Evolutionary conservation across 2,797 vertebrate genomes (phyloP).

Genomic region (Spatula clypeata): DNA sequence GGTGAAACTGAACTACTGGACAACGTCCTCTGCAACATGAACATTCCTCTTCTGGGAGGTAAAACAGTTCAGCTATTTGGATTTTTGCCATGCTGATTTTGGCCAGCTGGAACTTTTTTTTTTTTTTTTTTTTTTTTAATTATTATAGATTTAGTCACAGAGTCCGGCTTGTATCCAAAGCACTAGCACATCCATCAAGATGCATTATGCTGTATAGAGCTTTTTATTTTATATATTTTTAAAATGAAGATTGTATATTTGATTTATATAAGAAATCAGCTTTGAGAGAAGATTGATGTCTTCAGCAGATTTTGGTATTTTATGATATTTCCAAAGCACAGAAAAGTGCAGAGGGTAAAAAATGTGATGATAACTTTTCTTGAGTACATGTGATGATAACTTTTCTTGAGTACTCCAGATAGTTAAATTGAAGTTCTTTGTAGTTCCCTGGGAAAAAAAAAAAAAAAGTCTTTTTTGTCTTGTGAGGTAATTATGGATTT

Average conservation of each 20-base stretch:
- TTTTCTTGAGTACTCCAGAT: background rate
- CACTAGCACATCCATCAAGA: conserved; percentile 1
- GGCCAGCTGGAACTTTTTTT: background rate
- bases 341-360: background rate
- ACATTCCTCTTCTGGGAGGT: background rate
- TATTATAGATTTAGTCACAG: background rate
- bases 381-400: background rate
- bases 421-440: conserved; percentile 21
- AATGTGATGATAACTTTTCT: background rate
- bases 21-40: background rate
- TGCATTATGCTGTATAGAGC: background rate
- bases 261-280: background rate
- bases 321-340: background rate
- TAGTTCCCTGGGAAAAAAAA: background rate
- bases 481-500: conserved; percentile 77
- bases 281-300: conserved; percentile 38
- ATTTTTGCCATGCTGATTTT: background rate
- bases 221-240: conserved; percentile 31
- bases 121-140: background rate
- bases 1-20: background rate
- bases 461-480: conserved; percentile 46
- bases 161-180: background rate
- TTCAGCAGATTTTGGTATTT: conserved; percentile 14
- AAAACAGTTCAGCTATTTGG: background rate
- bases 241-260: conserved; percentile 12